A percentile compares a stretch with the other conserved stretches of the same genome.
These are phyloP conservation scores for Cotesia congregata DNA, from an alignment of 2,888 invertebrate genomes.

Conservation along the genomic window DNA sequence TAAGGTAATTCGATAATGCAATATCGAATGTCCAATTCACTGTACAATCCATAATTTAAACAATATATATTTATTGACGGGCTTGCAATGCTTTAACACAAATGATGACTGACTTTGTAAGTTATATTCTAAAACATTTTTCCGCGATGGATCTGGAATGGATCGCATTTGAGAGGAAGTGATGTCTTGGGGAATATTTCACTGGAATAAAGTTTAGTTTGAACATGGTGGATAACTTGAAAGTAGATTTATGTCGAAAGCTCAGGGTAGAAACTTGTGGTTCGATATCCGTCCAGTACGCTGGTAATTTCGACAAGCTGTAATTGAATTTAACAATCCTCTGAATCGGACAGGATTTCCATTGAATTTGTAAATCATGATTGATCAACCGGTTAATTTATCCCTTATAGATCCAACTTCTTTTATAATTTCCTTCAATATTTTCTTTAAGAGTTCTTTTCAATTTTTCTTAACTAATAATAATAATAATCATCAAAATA, in stretches of 20 bases:
- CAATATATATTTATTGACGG: too few species aligned
- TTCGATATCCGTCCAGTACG: conserved; percentile 34
- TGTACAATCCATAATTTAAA: too few species aligned
- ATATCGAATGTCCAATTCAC: too few species aligned
- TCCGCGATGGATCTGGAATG: neutral
- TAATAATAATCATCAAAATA: too few species aligned
- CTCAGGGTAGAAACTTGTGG: neutral
- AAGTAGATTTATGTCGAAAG: neutral
- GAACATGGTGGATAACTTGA: neutral
- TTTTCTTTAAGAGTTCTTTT: neutral
- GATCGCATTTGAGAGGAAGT: neutral
- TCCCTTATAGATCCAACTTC: neutral
- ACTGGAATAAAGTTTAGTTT: neutral
- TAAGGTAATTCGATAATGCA: too few species aligned
- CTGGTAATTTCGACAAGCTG: conserved; percentile 57
- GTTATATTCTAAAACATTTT: neutral
- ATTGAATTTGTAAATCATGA: neutral
- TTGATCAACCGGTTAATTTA: neutral
- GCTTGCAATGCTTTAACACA: too few species aligned
- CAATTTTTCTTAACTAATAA: too few species aligned
- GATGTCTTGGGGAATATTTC: neutral
- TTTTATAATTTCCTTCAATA: neutral
- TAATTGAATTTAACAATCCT: conserved; percentile 55
- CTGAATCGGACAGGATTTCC: neutral
- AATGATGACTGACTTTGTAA: neutral